Evolutionary conservation across 1,140 invertebrate genomes (phyloP), one percentile per base, ranked within the genome.

Genomic region (Zaprionus gabonicus): DNA sequence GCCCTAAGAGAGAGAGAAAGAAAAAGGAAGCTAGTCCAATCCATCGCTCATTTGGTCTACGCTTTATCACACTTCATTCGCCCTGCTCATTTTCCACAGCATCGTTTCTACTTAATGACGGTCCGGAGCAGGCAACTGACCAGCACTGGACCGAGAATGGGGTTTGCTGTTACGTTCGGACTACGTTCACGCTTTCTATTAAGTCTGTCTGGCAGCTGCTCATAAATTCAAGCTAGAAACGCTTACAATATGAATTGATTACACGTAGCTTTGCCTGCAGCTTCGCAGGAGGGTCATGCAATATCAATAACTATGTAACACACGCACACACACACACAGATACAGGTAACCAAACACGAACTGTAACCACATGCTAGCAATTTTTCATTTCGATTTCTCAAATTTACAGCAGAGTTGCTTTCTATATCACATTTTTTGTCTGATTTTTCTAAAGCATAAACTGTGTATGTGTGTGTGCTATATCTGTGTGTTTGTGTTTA

Each of bases 251-350:
- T 83, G 84, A 86, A 86, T 86, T 87, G 82, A 86, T 87, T 87
- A 85, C 84, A 51, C 10, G 10, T 51, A 51, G 69, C 71, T 82
- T 71, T 63, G 63, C 74, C 71, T 28, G 59, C 46, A 65, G 71
- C 28, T 60, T 53, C 36, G 46, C n/a, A 49, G 25, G 10, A 58
- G 63, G 56, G 66, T 49, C 76, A 56, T 49, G 49, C 71, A 74
- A 83, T 86, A 86, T 87, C 84, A 86, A 86, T 88, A 88, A 83
- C 83, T 86, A 86, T 86, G 79, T 76, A 55, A 58, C 55, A 53
- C 71, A 65, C 62, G 38, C 82, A 81, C 57, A 51, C 27, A 17
- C 41, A 58, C 25, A 20, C 15, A 17, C 3, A 36, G 25, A 65
- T 27, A 17, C 41, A 46, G 41, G n/a, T 7, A n/a, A 46, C 12